Evolutionary conservation across 1,140 invertebrate genomes (phyloP), one percentile per base, ranked within the genome.

Genomic region (Leptopilina clavipes): DNA sequence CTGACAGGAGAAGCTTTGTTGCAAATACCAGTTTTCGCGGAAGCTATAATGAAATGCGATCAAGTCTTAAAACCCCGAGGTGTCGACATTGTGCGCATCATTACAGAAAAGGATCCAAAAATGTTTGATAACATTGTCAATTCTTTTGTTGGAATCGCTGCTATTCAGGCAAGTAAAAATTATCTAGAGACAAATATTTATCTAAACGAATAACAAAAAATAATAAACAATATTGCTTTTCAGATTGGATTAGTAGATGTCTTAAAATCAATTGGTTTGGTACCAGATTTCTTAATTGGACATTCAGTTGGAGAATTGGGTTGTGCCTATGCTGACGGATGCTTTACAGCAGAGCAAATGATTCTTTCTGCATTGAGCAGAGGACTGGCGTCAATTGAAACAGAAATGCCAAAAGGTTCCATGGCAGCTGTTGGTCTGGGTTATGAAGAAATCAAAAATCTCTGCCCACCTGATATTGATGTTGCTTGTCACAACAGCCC

Each of bases 221-320:
- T 18, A n/a, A 52, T n/a, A 52, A n/a, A 17, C 6, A n/a, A 17
- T 52, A 17, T 52, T 2, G n/a, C 44, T 14, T 71, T 54, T 77
- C 84, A 97, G 92, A 94, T 98, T 79, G 97, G 93, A 37, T 90
- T 98, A n/a, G 94, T 96, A 11, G 96, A 98, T 87, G 83, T 96
- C 0, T 86, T 98, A 40, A 92, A 89, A 54, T 87, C 90, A 1
- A 79, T 98, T 75, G 94, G 94, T 17, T 92, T 98, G 17, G 92
- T 94, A 76, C 93, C 94, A 3, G 95, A 98, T 89, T 95, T 94
- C 44, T 95, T 98, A 65, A 93, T 98, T 84, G 97, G 94, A 3
- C 96, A 98, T 86, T 97, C 96, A 14, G 95, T 96, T 1, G 96
- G 96, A 25, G 95, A 97, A 89, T 86, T 97, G n/a, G 96, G 95